These are phyloP conservation scores for Cairina moschata DNA, from an alignment of 2,113 vertebrate species.

Conservation along the genomic window DNA sequence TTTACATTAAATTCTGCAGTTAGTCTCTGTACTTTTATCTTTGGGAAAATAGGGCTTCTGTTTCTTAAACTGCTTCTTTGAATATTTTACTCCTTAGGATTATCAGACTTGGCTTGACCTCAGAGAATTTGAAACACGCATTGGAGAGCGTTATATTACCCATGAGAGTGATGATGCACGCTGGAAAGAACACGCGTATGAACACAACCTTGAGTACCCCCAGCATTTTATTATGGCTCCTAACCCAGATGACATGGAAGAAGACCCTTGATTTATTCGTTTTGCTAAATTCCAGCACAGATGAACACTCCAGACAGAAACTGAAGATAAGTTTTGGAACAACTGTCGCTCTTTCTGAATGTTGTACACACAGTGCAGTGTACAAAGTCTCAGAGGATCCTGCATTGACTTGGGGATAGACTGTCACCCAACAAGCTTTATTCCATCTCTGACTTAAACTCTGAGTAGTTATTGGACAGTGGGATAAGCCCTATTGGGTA, in stretches of 20 bases:
- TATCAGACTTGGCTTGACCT: conserved; percentile 98
- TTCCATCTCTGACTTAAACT: conserved; percentile 1
- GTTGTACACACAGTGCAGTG: background rate
- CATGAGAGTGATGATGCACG: conserved; percentile 96
- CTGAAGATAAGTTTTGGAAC: conserved; percentile 17
- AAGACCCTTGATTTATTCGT: conserved; percentile 86
- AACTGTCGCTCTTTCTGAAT: conserved; percentile 25
- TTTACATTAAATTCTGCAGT: too few relatives aligned
- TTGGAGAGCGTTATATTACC: conserved; percentile 96
- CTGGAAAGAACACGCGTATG: conserved; percentile 92
- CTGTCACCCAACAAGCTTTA: conserved; percentile 9
- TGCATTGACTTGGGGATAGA: background rate
- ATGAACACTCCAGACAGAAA: conserved; percentile 25
- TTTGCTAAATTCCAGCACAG: background rate
- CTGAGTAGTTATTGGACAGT: background rate
- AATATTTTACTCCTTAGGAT: conserved; percentile 78
- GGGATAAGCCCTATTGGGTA: background rate
- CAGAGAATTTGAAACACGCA: conserved; percentile 95
- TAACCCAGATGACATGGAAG: conserved; percentile 97
- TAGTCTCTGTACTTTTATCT: background rate
- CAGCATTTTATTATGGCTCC: conserved; percentile 99
- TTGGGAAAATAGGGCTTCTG: background rate
- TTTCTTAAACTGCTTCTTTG: background rate
- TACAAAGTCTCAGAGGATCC: conserved; percentile 8
- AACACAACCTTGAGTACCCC: conserved; percentile 88